These are phyloP conservation scores for Cryptomyrus ogoouensis DNA, from an alignment of 2,113 vertebrate genomes.

Conservation along the genomic window DNA sequence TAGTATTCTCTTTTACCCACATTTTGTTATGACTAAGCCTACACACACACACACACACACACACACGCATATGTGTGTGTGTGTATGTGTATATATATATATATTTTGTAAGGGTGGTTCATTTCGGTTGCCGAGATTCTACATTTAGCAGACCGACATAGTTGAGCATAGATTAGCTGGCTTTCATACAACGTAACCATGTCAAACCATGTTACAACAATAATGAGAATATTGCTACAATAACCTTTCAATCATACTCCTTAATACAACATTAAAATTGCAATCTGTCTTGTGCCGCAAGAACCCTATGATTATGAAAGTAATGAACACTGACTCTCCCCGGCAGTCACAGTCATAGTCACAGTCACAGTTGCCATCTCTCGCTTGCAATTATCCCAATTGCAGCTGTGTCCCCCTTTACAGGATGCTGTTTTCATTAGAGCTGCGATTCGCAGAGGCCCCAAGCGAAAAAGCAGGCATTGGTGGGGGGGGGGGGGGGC, in stretches of 20 bases:
- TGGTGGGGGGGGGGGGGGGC: neutral
- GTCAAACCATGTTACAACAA: neutral
- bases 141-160: neutral
- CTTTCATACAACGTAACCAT: neutral
- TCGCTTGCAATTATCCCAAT: conserved; percentile 9
- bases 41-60: neutral
- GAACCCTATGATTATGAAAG: neutral
- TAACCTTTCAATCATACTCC: neutral
- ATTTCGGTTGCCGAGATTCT: neutral
- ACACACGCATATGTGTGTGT: no score
- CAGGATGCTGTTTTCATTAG: neutral
- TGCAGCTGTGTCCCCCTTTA: neutral
- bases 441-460: neutral
- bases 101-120: neutral
- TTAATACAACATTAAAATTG: neutral
- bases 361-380: neutral
- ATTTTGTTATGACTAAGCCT: neutral
- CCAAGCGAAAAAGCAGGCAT: neutral
- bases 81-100: neutral
- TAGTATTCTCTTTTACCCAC: neutral
- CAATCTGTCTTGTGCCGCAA: neutral
- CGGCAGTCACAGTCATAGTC: no score
- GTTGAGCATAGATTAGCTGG: neutral
- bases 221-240: neutral
- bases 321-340: neutral